phyloP scores from a whole-genome alignment of 1,140 invertebrate genomes.

The Ceratina calcarata region DNA sequence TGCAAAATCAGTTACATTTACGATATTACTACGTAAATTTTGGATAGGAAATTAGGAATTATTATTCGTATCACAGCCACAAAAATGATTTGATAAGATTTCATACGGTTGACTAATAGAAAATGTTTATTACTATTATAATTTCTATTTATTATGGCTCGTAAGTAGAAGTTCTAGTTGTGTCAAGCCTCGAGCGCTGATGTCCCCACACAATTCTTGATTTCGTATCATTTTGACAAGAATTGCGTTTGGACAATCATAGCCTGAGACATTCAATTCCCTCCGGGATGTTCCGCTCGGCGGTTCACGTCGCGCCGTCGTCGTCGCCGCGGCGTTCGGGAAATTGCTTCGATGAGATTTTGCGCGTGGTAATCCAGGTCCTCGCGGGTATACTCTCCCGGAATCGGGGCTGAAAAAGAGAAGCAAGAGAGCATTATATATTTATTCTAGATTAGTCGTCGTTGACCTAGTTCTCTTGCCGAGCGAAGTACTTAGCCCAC shows the following conservation, averaged over 20 bases:
- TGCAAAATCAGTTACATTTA: no score
- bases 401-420: neutral
- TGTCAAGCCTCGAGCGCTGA: conserved; percentile 79
- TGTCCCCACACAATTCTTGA: conserved; percentile 81
- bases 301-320: neutral
- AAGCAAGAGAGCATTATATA: conserved; percentile 10
- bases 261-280: conserved; percentile 75
- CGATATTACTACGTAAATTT: no score
- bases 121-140: no score
- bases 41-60: no score
- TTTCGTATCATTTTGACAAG: conserved; percentile 77
- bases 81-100: no score
- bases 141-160: neutral
- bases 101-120: no score
- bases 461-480: conserved; percentile 14
- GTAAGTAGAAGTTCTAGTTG: conserved; percentile 54
- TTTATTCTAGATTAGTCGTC: conserved; percentile 46
- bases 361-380: conserved; percentile 16
- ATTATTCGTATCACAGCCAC: no score
- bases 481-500: conserved; percentile 19
- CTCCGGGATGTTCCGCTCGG: neutral
- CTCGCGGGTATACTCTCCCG: neutral
- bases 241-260: conserved; percentile 82
- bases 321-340: neutral
- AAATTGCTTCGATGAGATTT: conserved; percentile 1